Conservation (phyloP, 2,113 vertebrate genomes). For the Taurulus bubalis region DNA sequence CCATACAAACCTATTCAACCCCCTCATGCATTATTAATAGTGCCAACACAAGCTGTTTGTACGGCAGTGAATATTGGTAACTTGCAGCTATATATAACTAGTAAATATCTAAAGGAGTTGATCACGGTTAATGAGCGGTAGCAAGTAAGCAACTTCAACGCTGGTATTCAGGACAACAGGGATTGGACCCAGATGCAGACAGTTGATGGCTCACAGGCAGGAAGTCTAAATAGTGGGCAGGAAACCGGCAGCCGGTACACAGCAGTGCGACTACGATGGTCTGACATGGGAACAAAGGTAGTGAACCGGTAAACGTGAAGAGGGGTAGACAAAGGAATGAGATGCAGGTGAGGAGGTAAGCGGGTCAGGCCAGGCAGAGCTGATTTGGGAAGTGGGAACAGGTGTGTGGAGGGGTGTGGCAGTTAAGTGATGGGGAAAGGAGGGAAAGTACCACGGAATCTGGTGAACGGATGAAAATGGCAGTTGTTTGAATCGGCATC, state of each 20-base stretch:
- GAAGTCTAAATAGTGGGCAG: not conserved
- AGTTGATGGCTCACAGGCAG: not conserved
- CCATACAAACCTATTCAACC: not conserved
- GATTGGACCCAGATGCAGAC: not conserved
- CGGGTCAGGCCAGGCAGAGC: not conserved
- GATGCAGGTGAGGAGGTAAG: not conserved
- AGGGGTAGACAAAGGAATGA: not conserved
- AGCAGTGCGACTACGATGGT: not conserved
- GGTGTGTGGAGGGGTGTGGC: not conserved
- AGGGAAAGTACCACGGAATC: not conserved
- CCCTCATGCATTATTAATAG: not conserved
- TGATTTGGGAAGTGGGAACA: not conserved
- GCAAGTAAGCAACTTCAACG: constrained; percentile 8
- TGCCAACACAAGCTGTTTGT: not conserved
- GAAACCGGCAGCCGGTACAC: not conserved
- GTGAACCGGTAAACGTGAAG: not conserved
- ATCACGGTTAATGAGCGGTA: not conserved
- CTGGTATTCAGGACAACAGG: not conserved
- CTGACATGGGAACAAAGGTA: not conserved
- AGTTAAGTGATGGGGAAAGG: not conserved
- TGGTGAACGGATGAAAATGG: not conserved
- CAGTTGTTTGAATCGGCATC: constrained; percentile 14
- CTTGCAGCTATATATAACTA: constrained; percentile 1
- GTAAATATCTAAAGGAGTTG: constrained; percentile 5
- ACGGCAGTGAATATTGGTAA: not conserved